Conservation (phyloP, 2,113 vertebrate genomes). For the Mirza zaza region DNA sequence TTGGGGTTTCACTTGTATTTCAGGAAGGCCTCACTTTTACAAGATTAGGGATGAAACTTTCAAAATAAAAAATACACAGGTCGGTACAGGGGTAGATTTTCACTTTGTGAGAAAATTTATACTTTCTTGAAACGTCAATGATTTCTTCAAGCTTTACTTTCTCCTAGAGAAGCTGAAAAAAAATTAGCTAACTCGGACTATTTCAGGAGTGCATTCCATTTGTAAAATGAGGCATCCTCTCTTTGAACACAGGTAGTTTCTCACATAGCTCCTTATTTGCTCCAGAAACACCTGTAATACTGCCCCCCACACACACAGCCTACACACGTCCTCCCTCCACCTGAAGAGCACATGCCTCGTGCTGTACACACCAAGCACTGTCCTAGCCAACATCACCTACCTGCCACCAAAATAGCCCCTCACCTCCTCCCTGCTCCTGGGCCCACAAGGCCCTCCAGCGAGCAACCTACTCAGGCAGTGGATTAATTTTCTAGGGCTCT, state of each 20-base stretch:
- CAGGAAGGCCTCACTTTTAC: not conserved
- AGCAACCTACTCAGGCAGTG: not conserved
- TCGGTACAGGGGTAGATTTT: not conserved
- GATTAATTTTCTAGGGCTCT: not conserved
- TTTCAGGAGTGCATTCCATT: not conserved
- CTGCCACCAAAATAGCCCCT: not conserved
- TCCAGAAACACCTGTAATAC: not conserved
- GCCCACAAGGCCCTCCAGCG: not conserved
- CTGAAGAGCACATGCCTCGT: fast-evolving
- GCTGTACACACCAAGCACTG: not conserved
- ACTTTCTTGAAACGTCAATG: slow-evolving; percentile 6
- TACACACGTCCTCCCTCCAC: not conserved
- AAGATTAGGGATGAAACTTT: not conserved
- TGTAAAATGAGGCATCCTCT: not conserved
- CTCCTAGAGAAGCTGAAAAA: not conserved
- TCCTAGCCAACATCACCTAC: not conserved
- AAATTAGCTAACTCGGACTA: not conserved
- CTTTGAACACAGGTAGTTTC: not conserved
- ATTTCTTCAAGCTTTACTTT: not conserved
- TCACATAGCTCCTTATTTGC: not conserved
- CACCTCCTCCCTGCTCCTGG: not conserved
- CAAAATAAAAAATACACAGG: not conserved
- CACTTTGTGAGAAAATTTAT: not conserved
- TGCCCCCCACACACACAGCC: not conserved
- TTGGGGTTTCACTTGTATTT: not conserved